Conservation (phyloP, 2,113 vertebrate genomes). For the Patagioenas fasciata region DNA sequence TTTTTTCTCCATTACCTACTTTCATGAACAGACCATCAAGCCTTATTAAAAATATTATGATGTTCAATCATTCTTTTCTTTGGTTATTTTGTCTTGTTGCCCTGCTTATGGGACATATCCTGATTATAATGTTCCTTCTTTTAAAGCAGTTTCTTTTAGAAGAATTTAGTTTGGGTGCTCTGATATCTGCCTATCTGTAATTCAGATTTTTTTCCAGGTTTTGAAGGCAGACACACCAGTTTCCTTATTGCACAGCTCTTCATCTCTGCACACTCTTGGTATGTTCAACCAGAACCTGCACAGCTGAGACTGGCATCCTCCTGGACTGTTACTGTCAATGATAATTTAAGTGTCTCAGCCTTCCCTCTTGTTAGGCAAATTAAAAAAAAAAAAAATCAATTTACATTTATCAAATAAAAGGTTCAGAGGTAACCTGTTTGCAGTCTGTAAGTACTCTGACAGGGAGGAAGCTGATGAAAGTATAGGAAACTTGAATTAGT, state of each 20-base stretch:
- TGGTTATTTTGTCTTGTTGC: background rate
- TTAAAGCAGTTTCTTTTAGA: background rate
- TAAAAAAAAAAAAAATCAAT: background rate
- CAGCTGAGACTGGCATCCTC: background rate
- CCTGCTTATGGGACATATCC: rapidly evolving
- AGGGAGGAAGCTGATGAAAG: background rate
- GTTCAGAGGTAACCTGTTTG: background rate
- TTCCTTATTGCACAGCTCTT: background rate
- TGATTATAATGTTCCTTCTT: background rate
- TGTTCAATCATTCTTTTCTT: background rate
- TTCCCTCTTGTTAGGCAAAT: background rate
- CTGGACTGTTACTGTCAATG: background rate
- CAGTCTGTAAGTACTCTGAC: background rate
- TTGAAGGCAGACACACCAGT: background rate
- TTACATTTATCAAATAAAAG: background rate
- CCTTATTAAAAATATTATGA: background rate
- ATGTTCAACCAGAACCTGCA: background rate
- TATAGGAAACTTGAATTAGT: background rate
- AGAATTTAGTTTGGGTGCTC: background rate
- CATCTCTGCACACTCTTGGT: background rate
- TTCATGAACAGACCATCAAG: background rate
- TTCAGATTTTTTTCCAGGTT: background rate
- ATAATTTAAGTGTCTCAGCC: background rate
- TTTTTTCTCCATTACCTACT: background rate
- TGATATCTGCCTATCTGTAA: background rate